Evolutionary conservation across 1,140 invertebrate genomes (phyloP).

Genomic region (Drosophila erecta): DNA sequence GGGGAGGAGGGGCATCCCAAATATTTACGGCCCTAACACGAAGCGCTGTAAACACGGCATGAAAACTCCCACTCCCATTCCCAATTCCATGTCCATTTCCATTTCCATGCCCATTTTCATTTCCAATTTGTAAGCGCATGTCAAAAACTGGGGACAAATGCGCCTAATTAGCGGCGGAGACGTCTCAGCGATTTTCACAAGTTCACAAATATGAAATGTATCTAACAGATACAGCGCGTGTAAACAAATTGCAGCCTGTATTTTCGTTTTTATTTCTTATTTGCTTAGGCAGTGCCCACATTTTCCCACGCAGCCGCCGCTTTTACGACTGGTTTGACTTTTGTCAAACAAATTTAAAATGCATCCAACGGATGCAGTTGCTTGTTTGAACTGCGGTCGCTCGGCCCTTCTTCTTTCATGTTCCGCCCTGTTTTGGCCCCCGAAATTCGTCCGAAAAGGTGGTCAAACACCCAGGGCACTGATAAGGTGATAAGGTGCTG

Average conservation of each 20-base stretch:
- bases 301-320: constrained; percentile 67
- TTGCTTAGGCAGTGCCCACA: constrained; percentile 70
- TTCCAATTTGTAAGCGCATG: constrained; percentile 69
- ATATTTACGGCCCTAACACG: constrained; percentile 62
- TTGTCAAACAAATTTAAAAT: constrained; percentile 57
- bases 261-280: constrained; percentile 27
- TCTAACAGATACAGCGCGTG: constrained; percentile 66
- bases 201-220: constrained; percentile 78
- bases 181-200: constrained; percentile 77
- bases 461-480: constrained; percentile 54
- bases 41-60: constrained; percentile 48
- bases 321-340: constrained; percentile 76
- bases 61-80: constrained; percentile 47
- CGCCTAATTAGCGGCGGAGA: constrained; percentile 72
- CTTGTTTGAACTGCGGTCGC: constrained; percentile 50
- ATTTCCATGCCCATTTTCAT: constrained; percentile 57
- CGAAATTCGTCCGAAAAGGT: constrained; percentile 54
- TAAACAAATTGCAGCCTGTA: constrained; percentile 63
- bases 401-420: constrained; percentile 43
- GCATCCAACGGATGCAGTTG: constrained; percentile 66
- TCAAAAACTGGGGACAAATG: constrained; percentile 75
- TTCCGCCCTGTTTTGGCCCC: constrained; percentile 22
- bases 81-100: constrained; percentile 40
- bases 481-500: constrained; percentile 60
- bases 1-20: constrained; percentile 23